phyloP scores from a whole-genome alignment of 2,888 invertebrate species.

The Myathropa florea region DNA sequence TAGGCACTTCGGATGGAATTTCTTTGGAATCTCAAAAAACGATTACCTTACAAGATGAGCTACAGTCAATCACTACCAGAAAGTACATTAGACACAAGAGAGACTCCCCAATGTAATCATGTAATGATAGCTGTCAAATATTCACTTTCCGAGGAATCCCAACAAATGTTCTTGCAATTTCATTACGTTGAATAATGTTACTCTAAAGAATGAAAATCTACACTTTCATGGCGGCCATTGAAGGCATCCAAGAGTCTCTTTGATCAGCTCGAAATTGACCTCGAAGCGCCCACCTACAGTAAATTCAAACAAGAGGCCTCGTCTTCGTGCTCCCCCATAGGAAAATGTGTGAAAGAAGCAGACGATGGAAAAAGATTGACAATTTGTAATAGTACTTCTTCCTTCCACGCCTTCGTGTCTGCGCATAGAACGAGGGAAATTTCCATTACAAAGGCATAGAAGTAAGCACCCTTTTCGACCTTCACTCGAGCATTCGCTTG shows the following conservation, averaged over 20 bases:
- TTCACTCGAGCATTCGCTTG: not conserved
- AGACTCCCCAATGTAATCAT: not conserved
- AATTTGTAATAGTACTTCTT: not conserved
- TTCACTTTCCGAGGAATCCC: not conserved
- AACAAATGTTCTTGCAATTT: not conserved
- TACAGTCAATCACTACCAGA: not conserved
- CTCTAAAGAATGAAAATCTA: not conserved
- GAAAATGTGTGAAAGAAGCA: not conserved
- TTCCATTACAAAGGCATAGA: slow-evolving; percentile 12
- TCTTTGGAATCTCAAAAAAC: not conserved
- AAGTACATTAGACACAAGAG: not conserved
- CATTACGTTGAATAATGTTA: not conserved
- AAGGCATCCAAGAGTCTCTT: slow-evolving; percentile 4
- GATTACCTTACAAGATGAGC: not conserved
- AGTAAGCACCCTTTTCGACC: slow-evolving; percentile 16
- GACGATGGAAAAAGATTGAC: not conserved
- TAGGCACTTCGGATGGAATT: not conserved
- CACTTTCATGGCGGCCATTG: not conserved
- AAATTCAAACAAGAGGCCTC: not conserved
- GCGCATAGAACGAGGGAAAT: not conserved
- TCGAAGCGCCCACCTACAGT: slow-evolving; percentile 2
- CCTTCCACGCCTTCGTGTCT: not conserved
- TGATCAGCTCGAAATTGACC: slow-evolving; percentile 30
- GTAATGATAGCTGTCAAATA: not conserved
- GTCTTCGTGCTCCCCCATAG: not conserved